Evolutionary conservation across 2,113 vertebrate genomes (phyloP), one percentile per base, ranked within the genome.

Genomic region (Hystrix brachyura): DNA sequence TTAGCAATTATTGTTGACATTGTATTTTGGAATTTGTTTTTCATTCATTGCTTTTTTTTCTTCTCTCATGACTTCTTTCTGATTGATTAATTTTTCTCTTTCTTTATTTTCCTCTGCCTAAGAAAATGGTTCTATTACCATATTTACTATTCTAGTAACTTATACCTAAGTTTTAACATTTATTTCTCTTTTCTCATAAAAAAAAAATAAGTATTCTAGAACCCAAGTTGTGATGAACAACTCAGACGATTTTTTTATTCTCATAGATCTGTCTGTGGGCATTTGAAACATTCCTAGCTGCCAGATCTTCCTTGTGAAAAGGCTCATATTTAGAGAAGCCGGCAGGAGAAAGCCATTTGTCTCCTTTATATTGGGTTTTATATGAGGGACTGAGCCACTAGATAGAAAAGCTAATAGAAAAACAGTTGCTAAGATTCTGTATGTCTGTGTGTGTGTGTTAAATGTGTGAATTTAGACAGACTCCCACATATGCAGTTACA

Each of bases 401-500:
- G 80, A 64, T 32, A 64, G n/a, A 29, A 85, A 96, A 95, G 76
- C 38, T 72, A 79, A 53, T 51, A 79, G 62, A 55, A 91, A 65
- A 85, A 25, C 9, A 19, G 6, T 69, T 79, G 21, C 3, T 7
- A 18, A 57, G n/a, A 29, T 48, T 14, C 2, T 86, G 46, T 85
- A 11, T 19, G 1, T 53, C 51, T 62, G 55, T 38, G 9, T 29
- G 10, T 13, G 15, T 74, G 10, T 87, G 23, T 65, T 57, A 21
- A 17, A 10, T 89, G 7, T 69, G 43, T 76, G 5, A 10, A 25
- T 53, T 65, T 94, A 59, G 46, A 55, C 10, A 38, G 4, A 38
- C 29, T 83, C 1, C 48, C 38, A 83, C 7, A 62, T 17, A 46
- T 27, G 15, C 59, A 91, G 25, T 32, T 25, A 19, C 10, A 85